These are phyloP conservation scores for Drosophila lutescens DNA, from an alignment of 2,888 invertebrate species.

Conservation along the genomic window DNA sequence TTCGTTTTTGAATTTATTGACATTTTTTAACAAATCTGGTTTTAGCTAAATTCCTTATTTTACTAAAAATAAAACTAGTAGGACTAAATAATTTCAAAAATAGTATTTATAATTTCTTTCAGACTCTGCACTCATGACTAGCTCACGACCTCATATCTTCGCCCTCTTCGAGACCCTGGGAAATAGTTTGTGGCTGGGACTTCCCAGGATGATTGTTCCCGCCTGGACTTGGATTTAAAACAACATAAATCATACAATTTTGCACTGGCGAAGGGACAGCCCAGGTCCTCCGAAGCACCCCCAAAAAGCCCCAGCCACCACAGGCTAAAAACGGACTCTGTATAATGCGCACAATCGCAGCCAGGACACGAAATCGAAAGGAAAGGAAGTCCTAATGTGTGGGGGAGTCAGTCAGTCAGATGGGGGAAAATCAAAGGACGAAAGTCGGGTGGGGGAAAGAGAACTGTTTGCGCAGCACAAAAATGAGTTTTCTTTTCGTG, in stretches of 20 bases:
- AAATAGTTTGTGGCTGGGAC: conserved; percentile 35
- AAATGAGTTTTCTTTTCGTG: conserved; percentile 59
- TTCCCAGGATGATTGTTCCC: conserved; percentile 36
- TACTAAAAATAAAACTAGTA: no score
- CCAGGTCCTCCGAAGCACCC: conserved; percentile 5
- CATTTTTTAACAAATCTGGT: no score
- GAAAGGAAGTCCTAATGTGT: conserved; percentile 33
- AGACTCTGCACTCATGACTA: neutral
- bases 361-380: conserved; percentile 63
- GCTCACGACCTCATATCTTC: neutral
- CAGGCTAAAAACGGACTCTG: conserved; percentile 34
- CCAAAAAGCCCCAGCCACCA: conserved; percentile 1
- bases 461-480: conserved; percentile 64
- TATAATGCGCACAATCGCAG: conserved; percentile 76
- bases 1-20: no score
- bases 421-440: conserved; percentile 10
- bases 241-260: conserved; percentile 77
- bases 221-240: conserved; percentile 58
- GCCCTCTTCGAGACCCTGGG: conserved; percentile 30
- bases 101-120: neutral
- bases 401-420: conserved; percentile 17
- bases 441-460: neutral
- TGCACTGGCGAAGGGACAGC: conserved; percentile 35
- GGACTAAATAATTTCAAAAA: no score
- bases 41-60: no score